Base-by-base conservation (phyloP, 2,797 vertebrate genomes). In the Myotis planiceps region DNA sequence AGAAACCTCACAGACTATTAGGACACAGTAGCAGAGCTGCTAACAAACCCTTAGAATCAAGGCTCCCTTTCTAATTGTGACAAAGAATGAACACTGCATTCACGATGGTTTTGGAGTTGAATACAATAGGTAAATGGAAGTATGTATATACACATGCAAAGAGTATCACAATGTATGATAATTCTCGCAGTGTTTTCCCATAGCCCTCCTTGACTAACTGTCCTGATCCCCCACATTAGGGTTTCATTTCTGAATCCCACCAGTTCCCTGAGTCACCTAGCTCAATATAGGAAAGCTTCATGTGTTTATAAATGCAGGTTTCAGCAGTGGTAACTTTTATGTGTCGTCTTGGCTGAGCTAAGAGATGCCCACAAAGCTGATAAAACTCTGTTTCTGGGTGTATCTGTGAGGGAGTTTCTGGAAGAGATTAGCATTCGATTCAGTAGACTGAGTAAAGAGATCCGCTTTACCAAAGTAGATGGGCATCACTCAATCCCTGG, bases 1-100 rank as follows among this genome's bases (percentile, higher is more conserved):
- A 97, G 76, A 87, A 97, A 53, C 42, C 75, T 55, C 65, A 51
- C 83, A 92, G 60, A 92, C 23, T 96, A 88, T 96, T 96, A 94
- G 82, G 85, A 75, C 94, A 86, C 51, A 75, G 92, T 51, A 81
- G 85, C 55, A 8, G 71, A 71, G 92, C 68, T 66, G 78, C 90
- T 92, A 96, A 69, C 84, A 91, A 94, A 97, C 85, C 32, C 79
- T 90, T 63, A 3, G 0, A 92, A 96, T 96, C 95, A 90, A 21
- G 53, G 79, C 63, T 94, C 90, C 85, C 82, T 92, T 91, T 80
- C 75, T 95, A 86, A 95, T 81, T 79, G 71, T 66, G 75, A 65
- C 71, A 76, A 68, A 90, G 88, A 74, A 94, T 69, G 75, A 76
- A 92, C 72, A n/a, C 53, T 8, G 53, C 81, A 87, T 13, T 21